These are phyloP conservation scores for Tinea semifulvella DNA, from an alignment of 2,888 invertebrate species.

Conservation along the genomic window DNA sequence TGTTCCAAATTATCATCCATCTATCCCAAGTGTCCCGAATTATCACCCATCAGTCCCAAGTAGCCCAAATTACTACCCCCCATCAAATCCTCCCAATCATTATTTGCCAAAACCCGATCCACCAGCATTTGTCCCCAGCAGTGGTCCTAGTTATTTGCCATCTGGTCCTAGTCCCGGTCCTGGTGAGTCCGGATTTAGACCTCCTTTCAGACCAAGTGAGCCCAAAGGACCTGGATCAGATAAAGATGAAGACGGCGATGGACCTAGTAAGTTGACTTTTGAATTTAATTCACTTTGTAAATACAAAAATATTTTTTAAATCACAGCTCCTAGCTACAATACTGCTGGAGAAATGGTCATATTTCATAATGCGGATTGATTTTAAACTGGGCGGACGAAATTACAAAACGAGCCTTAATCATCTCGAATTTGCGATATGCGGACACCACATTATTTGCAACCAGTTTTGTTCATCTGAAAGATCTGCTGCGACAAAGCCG, in stretches of 20 bases:
- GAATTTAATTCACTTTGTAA: background rate
- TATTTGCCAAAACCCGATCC: conserved; percentile 9
- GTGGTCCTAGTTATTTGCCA: conserved; percentile 3
- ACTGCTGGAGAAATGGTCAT: too few relatives aligned
- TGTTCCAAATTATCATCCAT: conserved; percentile 1
- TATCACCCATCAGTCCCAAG: conserved; percentile 2
- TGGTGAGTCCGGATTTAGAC: conserved; percentile 19
- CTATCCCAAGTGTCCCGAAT: conserved; percentile 19
- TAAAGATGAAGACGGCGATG: conserved; percentile 23
- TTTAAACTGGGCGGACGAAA: too few relatives aligned
- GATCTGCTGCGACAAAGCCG: too few relatives aligned
- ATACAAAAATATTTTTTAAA: background rate
- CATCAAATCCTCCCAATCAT: conserved; percentile 1
- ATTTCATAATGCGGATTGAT: too few relatives aligned
- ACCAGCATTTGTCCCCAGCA: background rate
- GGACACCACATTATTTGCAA: too few relatives aligned
- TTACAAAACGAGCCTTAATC: too few relatives aligned
- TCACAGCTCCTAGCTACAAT: background rate
- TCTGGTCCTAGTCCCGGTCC: conserved; percentile 12
- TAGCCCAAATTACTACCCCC: background rate
- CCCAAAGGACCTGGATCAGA: conserved; percentile 6
- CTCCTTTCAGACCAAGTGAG: conserved; percentile 13
- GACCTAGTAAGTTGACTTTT: conserved; percentile 32
- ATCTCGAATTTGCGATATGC: too few relatives aligned
- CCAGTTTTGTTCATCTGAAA: too few relatives aligned